A percentile compares a stretch with the other conserved stretches of the same genome.
Evolutionary conservation across 2,113 vertebrate species (phyloP).

Genomic region (Ranitomeya imitator): DNA sequence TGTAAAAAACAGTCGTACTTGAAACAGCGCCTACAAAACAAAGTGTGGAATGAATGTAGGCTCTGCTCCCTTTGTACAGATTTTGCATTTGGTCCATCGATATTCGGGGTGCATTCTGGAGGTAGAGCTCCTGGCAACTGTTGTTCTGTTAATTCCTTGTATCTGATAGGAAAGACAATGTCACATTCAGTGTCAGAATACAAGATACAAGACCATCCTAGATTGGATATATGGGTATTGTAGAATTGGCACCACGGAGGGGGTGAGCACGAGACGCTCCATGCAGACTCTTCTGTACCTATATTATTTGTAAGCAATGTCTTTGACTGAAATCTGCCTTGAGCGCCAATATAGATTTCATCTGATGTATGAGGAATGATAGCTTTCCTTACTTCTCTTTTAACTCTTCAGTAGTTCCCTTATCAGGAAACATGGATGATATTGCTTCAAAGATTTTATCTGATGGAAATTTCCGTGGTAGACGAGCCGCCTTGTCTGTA

Average conservation of each 20-base stretch:
- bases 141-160: constrained; percentile 96
- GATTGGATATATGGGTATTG: no score
- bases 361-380: background rate
- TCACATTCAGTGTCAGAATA: background rate
- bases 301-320: no score
- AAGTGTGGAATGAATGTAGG: constrained; percentile 96
- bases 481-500: constrained; percentile 79
- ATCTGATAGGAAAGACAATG: constrained; percentile 71
- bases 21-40: constrained; percentile 97
- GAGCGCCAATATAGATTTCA: no score
- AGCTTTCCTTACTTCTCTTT: constrained; percentile 88
- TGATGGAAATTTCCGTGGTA: constrained; percentile 88
- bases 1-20: constrained; percentile 99
- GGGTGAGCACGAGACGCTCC: no score
- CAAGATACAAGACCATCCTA: no score
- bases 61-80: constrained; percentile 97
- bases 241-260: no score
- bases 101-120: constrained; percentile 97
- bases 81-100: constrained; percentile 95
- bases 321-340: no score
- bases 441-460: constrained; percentile 99
- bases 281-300: no score
- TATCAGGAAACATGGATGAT: constrained; percentile 99
- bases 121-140: constrained; percentile 93
- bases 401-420: constrained; percentile 94